Conservation (phyloP, 2,797 vertebrate species). For the Peromyscus aztecus region DNA sequence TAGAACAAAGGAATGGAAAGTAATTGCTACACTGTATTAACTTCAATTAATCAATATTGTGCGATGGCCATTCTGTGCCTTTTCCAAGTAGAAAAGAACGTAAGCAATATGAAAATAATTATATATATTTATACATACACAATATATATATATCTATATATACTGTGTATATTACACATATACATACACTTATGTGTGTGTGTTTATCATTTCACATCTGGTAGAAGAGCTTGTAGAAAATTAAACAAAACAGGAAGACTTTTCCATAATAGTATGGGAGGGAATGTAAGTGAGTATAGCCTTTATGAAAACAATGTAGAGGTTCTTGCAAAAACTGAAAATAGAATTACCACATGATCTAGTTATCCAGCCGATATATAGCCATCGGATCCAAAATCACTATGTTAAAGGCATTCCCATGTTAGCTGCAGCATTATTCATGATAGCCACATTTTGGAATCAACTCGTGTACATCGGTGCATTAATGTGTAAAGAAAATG, state of each 20-base stretch:
- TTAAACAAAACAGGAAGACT: neutral
- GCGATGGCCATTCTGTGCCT: neutral
- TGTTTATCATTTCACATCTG: neutral
- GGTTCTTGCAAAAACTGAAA: neutral
- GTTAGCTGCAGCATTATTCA: neutral
- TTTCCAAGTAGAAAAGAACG: neutral
- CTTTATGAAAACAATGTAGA: neutral
- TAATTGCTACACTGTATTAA: neutral
- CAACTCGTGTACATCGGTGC: neutral
- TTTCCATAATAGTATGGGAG: neutral
- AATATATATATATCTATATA: neutral
- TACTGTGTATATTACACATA: neutral
- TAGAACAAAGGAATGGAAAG: slow-evolving; percentile 26
- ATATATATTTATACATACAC: neutral
- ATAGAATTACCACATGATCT: neutral
- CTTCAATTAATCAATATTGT: neutral
- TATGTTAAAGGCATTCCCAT: neutral
- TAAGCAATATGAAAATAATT: neutral
- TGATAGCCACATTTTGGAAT: neutral
- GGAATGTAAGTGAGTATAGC: neutral
- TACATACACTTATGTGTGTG: neutral
- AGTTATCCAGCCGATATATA: neutral
- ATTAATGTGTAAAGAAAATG: neutral
- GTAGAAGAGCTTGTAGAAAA: neutral
- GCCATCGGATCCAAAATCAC: neutral